These are phyloP conservation scores for Thalassarche chlororhynchos DNA, from an alignment of 2,113 vertebrate genomes.

Conservation along the genomic window DNA sequence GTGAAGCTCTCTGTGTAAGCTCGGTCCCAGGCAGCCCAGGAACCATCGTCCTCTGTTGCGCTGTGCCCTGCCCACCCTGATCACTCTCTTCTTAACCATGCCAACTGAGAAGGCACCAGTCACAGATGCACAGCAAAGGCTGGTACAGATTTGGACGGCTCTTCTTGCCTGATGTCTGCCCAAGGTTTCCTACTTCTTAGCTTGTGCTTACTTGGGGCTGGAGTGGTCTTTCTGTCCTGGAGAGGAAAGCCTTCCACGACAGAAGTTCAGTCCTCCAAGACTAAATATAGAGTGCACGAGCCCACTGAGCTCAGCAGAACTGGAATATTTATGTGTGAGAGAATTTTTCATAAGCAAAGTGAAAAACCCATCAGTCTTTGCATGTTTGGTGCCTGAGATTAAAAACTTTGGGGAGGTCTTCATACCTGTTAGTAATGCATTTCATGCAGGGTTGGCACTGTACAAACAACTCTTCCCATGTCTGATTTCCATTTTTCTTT, in stretches of 20 bases:
- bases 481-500: slow-evolving; percentile 9
- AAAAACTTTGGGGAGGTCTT: not conserved
- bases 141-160: not conserved
- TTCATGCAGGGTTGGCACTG: not conserved
- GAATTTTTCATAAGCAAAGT: not conserved
- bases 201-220: not conserved
- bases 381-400: not conserved
- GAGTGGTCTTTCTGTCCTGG: not conserved
- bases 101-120: not conserved
- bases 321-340: not conserved
- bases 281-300: fast-evolving
- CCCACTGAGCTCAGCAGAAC: not conserved
- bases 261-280: not conserved
- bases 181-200: not conserved
- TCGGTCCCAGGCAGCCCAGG: not conserved
- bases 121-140: not conserved
- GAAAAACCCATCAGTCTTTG: not conserved
- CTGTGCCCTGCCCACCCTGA: not conserved
- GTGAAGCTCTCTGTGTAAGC: not conserved
- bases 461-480: not conserved
- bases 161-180: not conserved
- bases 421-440: not conserved
- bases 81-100: not conserved
- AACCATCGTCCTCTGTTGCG: fast-evolving
- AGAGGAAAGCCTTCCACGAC: not conserved